Evolutionary conservation across 2,888 invertebrate genomes (phyloP), one percentile per base, ranked within the genome.

Genomic region (Cephus pulcher): DNA sequence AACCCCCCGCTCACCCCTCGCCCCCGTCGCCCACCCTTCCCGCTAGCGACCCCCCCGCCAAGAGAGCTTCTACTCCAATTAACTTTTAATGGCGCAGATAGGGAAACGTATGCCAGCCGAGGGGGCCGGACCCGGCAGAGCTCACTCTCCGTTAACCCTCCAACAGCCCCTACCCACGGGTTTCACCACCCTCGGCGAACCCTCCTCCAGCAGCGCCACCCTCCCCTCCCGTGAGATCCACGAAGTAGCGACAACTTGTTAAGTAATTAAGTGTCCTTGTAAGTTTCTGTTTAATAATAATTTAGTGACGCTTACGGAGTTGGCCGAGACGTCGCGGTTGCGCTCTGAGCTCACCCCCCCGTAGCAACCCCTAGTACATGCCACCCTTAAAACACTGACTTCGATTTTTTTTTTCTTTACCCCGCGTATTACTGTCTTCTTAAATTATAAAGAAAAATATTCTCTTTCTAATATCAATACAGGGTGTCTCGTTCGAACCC

Each of bases 81-180:
- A 89, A 89, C 87, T 89, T 89, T 89, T 88, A 87, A 88, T 88
- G 87, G 87, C 84, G 82, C 84, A 87, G 88, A 89, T 89, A 88
- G 88, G 87, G 86, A 88, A 88, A 88, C 88, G 87, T 88, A 87
- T 88, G 88, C 85, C 86, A 84, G 83, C 83, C 85, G 79, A 82
- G 84, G 83, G 81, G 83, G 81, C 80, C 83, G 71, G 71, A 71
- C 71, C 40, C 71, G 71, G 71, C 71, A 71, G 32, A 33, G 12
- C 32, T 12, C 71, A 15, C 71, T 71, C 32, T 12, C 71, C 56
- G 56, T 56, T 56, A 56, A 23, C 56, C 56, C 56, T 23, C 56
- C 56, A 23, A 2, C 56, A 23, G 1, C 23, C 23, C 23, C 56
- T 56, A 23, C 56, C 56, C 2, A 9, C 23, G 23, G 9, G 23